A percentile compares a stretch with the other conserved stretches of the same genome.
These are phyloP conservation scores for Lagocephalus sceleratus DNA, from an alignment of 2,797 vertebrate genomes.

Conservation along the genomic window DNA sequence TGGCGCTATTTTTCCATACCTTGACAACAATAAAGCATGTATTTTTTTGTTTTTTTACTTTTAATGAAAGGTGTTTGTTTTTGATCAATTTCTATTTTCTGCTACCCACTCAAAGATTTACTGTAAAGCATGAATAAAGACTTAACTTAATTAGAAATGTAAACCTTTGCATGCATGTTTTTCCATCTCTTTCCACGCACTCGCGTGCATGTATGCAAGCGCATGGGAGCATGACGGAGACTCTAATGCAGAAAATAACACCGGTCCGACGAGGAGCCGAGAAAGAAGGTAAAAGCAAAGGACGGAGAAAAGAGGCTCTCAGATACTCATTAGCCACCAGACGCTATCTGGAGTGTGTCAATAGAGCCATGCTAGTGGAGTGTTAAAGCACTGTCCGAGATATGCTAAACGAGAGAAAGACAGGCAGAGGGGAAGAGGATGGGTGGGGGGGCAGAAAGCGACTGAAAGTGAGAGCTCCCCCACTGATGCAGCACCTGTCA, in stretches of 20 bases:
- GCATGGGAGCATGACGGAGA: constrained; percentile 48
- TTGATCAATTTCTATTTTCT: no score
- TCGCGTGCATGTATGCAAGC: constrained; percentile 14
- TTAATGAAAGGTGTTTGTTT: background rate
- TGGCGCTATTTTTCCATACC: constrained; percentile 12
- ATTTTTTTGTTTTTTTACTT: background rate
- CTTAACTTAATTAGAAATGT: no score
- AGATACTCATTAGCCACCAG: constrained; percentile 87
- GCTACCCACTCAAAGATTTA: no score
- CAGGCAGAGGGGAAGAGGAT: constrained; percentile 38
- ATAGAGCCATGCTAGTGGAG: constrained; percentile 83
- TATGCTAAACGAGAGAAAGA: constrained; percentile 67
- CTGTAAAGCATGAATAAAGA: no score
- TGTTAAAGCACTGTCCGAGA: constrained; percentile 83
- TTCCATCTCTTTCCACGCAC: background rate
- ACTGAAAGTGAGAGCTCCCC: constrained; percentile 72
- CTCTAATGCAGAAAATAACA: constrained; percentile 70
- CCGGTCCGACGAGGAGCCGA: constrained; percentile 66
- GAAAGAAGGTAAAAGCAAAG: constrained; percentile 57
- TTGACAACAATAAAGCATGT: background rate
- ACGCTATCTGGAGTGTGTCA: constrained; percentile 91
- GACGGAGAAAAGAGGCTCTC: constrained; percentile 73
- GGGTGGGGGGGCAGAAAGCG: constrained; percentile 36
- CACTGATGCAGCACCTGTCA: constrained; percentile 86
- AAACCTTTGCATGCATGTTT: constrained; percentile 11